These are phyloP conservation scores for Hemicentrotus pulcherrimus DNA, from an alignment of 35 echinoderm and acorn worm genomes.

Conservation along the genomic window DNA sequence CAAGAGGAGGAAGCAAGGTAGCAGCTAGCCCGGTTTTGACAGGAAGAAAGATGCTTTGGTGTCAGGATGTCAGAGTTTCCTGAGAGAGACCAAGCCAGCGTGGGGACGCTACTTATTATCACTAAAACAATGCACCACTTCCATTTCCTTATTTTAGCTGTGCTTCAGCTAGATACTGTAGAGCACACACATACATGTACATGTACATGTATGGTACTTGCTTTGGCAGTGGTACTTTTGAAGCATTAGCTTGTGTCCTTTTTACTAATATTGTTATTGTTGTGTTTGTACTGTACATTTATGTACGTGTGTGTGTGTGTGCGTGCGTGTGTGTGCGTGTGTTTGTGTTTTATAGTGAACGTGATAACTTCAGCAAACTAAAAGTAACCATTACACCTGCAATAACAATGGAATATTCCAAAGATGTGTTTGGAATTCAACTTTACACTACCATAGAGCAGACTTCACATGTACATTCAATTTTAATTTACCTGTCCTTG, in stretches of 20 bases:
- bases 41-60: conserved; percentile 15
- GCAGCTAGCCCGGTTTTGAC: background rate
- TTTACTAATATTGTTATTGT: background rate
- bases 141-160: background rate
- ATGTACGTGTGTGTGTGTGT: no score
- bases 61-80: background rate
- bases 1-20: background rate
- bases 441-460: background rate
- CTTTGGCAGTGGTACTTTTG: background rate
- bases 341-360: no score
- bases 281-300: background rate
- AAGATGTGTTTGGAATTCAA: background rate
- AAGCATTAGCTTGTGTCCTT: background rate
- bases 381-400: background rate
- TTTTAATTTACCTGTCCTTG: background rate
- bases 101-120: background rate
- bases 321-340: no score
- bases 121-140: background rate
- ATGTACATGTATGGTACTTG: background rate
- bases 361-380: no score
- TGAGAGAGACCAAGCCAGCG: background rate
- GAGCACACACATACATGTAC: background rate
- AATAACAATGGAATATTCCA: background rate
- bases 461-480: no score
- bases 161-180: background rate